Base-by-base conservation (phyloP, 2,888 invertebrate genomes). In the Isotomurus palustris region DNA sequence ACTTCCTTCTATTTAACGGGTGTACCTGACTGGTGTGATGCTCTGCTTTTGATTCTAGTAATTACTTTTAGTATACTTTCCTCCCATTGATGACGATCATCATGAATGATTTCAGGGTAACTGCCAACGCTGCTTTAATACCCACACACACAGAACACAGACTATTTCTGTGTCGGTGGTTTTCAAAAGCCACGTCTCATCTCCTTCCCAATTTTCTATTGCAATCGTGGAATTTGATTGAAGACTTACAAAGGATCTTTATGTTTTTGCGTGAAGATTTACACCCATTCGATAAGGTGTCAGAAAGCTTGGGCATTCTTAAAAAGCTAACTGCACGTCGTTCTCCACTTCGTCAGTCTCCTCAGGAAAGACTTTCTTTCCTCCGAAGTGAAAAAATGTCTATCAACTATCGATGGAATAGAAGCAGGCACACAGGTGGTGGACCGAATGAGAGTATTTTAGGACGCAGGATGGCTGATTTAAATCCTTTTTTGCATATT, bases 1-100 rank as follows among this genome's bases (percentile, higher is more conserved):
- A 55, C 60, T 60, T 60, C 60, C 60, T 60, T 53, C 55, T 56
- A 40, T 40, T 56, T 49, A 28, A 38, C 41, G 55, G 55, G 43
- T 50, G 35, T 45, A 45, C 28, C 27, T 45, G n/a, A n/a, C n/a
- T n/a, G n/a, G n/a, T n/a, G n/a, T n/a, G n/a, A n/a, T n/a, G n/a
- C n/a, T n/a, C n/a, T n/a, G 27, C 28, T 28, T 24, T 45, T 45
- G 10, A 28, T 45, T n/a, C n/a, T n/a, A 17, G 45, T 45, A 45
- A 45, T 45, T 45, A 43, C 43, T 43, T 43, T 43, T 43, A 43
- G 6, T 49, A 32, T 49, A 49, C 49, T 56, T 56, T 56, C 48
- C 55, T 56, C 49, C 49, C 55, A 56, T 49, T 56, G 49, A 50
- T 56, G 55, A 44, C 14, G 32, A 19, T 43, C 43, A 8, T 43